Base-by-base conservation (phyloP, 2,113 vertebrate species). In the Paramisgurnus dabryanus region DNA sequence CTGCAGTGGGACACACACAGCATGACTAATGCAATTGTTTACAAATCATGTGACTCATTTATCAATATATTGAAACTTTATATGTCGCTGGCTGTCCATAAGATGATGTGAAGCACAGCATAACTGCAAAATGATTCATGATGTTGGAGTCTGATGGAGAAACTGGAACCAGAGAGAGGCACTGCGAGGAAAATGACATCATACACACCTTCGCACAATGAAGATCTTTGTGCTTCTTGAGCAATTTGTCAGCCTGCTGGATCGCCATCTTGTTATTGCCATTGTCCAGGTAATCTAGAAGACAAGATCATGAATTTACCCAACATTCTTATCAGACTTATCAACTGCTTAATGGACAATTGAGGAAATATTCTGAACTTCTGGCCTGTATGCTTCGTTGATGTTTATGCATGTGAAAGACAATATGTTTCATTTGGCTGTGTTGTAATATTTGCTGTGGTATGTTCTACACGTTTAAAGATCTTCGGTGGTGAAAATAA, bases 261-360 rank as follows among this genome's bases (percentile, higher is more conserved):
- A 99, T 98, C 34, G 98, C 98, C 98, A 99, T 98, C 91, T 99
- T 99, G 90, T 99, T 99, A 94, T 99, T 99, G 89, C 97, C 98
- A 96, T 99, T 99, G 85, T 99, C 98, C 10, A 99, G 96, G 87
- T 99, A 99, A 94, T 99, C 98, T 99, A 88, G 3, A 43, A 41
- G 8, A 53, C 39, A 10, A 77, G 69, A n/a, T 34, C 27, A 34
- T 39, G 45, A 3, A 4, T 12, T 45, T 41, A 8, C 18, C 18
- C 8, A 49, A 7, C 27, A 50, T 39, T 47, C 10, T 0, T 6
- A 47, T 47, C 45, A 47, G 10, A 7, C 45, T 7, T 8, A 47
- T 47, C 45, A 3, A 57, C 27, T 34, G 15, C 13, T 57, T 6
- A 57, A n/a, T 47, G 10, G 45, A 7, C 45, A 8, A 47, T 47